Evolutionary conservation across 2,797 vertebrate species (phyloP), one percentile per base, ranked within the genome.

Genomic region (Phrynocephalus forsythii): DNA sequence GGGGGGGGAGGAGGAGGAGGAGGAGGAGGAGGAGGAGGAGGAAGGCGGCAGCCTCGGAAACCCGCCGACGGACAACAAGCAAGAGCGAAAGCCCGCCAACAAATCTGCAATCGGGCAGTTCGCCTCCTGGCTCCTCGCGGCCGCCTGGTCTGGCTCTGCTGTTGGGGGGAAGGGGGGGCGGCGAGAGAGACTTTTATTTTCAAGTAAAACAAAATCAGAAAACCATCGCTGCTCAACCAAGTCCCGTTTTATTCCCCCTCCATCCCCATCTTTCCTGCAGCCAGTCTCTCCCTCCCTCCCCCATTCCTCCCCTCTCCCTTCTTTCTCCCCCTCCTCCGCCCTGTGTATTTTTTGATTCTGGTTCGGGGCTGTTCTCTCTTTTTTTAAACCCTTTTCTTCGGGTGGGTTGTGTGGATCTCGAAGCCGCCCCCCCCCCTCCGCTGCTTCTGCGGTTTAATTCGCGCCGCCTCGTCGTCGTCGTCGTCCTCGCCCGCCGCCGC

Each of bases 361-460:
- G 18, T 63, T 56, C 52, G 52, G 52, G 1, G 52, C 52, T 56
- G 52, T 56, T 56, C 4, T 56, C 11, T 56, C 11, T 56, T 56
- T 11, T 56, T 56, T 56, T 3, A 52, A 52, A 9, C 84, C 66
- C 76, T 63, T 91, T 86, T 92, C 48, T 94, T 91, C 86, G 94
- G 84, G 94, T 94, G 94, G 92, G 92, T 95, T 95, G 95, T 79
- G 91, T 95, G 94, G 93, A 93, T 88, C 90, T 91, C 91, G 92
- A 93, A 83, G 89, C 89, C 90, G 81, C 90, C 90, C 93, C 71
- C 77, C 85, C 90, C 92, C 89, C 89, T 91, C 92, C 72, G 8
- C 60, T 63, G 60, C 94, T 76, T 85, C 81, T 85, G 84, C 78
- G 85, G 89, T 90, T 87, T 91, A 48, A 68, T 63, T 82, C 50